Base-by-base conservation (phyloP, 1,140 invertebrate genomes). In the Neoseiulus cucumeris region DNA sequence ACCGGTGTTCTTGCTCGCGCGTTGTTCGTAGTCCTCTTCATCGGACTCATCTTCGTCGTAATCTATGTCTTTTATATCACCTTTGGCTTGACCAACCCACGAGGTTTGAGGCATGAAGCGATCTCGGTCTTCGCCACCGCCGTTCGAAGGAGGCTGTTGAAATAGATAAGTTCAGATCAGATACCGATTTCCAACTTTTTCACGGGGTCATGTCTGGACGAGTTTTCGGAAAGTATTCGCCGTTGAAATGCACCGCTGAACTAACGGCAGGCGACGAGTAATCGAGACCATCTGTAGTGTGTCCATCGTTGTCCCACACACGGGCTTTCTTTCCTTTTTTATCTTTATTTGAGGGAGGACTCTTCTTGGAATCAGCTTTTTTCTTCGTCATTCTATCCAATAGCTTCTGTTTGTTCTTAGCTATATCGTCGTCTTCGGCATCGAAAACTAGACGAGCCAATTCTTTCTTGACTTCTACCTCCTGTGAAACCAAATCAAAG, bases 251-350 rank as follows among this genome's bases (percentile, higher is more conserved):
- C n/a, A n/a, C n/a, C n/a, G n/a, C 33, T 39, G 4, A 39, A 44
- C 69, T 64, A 33, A 67, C 69, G 18, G 41, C 9, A 20, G 39
- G 59, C 42, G 65, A 83, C 65, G 88, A 90, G 72, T 87, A 84
- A 75, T 98, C 91, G 12, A 98, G 77, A 28, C 78, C 76, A 1
- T 81, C 81, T n/a, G 86, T 86, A 4, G 77, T 77, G 30, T 80
- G 84, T 55, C 91, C 91, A 64, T 84, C 82, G 28, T 89, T 74
- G 68, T 91, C 90, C 93, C 93, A 97, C 14, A 88, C 82, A 44
- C 90, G 81, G 45, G n/a, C 39, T 17, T 67, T 67, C n/a, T 64
- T 67, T 7, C 44, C 41, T 55, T 66, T 44, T 17, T 68, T 68
- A 51, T 71, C 82, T 74, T 86, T 87, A 44, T 86, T 82, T 18